Conservation (phyloP, 2,113 vertebrate species). For the Notarius lentiginosus region DNA sequence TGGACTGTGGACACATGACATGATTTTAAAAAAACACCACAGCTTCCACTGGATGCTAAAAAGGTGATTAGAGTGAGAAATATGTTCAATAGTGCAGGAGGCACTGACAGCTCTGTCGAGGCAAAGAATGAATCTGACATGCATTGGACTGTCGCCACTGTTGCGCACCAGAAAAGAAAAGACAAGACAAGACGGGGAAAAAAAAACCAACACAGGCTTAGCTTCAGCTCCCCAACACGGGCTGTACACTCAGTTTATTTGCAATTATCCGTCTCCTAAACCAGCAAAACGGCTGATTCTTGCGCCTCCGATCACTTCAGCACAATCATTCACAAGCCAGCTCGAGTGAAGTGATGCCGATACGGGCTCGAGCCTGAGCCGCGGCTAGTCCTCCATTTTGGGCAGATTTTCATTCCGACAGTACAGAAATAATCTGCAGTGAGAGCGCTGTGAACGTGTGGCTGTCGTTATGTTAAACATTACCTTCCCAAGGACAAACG, state of each 20-base stretch:
- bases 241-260: not conserved
- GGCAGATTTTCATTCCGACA: slow-evolving; percentile 29
- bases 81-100: not conserved
- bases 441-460: not conserved
- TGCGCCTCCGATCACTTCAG: not conserved
- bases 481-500: not conserved
- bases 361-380: slow-evolving; percentile 23
- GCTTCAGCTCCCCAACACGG: not conserved
- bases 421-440: slow-evolving; percentile 1
- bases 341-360: slow-evolving; percentile 17
- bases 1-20: slow-evolving; percentile 11
- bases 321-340: slow-evolving; percentile 23
- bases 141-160: slow-evolving; percentile 62
- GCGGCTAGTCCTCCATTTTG: slow-evolving; percentile 51
- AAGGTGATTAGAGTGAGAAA: not conserved
- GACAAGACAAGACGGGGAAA: not conserved
- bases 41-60: not conserved
- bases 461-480: too few relatives aligned
- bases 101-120: slow-evolving; percentile 59
- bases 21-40: not conserved
- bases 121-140: slow-evolving; percentile 65
- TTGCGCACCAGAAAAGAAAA: slow-evolving; percentile 56
- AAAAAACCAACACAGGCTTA: not conserved
- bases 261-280: not conserved
- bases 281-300: not conserved